These are phyloP conservation scores for Erethizon dorsatum DNA, from an alignment of 2,797 vertebrate species.

Conservation along the genomic window DNA sequence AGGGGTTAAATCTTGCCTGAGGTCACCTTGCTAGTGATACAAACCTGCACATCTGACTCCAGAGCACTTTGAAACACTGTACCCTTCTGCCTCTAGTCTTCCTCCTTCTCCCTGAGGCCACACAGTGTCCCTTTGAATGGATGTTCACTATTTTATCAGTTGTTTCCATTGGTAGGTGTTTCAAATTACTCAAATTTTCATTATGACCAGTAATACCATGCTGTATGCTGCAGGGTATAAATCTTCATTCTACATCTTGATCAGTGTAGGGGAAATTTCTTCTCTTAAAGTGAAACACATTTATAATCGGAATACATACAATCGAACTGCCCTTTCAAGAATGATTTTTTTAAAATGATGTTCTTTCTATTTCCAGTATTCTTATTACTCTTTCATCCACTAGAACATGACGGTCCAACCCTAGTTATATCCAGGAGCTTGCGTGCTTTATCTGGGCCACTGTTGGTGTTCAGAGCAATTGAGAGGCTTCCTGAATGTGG, in stretches of 20 bases:
- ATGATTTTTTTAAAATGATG: neutral
- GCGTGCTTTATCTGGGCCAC: neutral
- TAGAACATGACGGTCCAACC: neutral
- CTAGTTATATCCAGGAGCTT: fast-evolving
- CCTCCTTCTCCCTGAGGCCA: neutral
- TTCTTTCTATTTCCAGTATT: neutral
- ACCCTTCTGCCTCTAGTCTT: neutral
- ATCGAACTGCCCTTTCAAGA: neutral
- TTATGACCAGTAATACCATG: neutral
- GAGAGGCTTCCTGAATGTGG: neutral
- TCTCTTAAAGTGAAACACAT: neutral
- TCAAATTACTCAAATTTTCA: neutral
- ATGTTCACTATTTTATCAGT: neutral
- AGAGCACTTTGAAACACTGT: fast-evolving
- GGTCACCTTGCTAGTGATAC: neutral
- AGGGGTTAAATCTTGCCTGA: neutral
- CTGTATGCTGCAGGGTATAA: fast-evolving
- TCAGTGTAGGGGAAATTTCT: neutral
- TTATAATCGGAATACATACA: neutral
- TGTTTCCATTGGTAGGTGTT: neutral
- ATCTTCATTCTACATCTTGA: neutral
- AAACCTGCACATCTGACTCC: fast-evolving
- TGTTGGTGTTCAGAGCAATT: neutral
- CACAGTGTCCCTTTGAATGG: fast-evolving
- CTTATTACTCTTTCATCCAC: neutral